phyloP scores from a whole-genome alignment of 92 coral and sea anemone genomes.

The Pocillopora meandrina region DNA sequence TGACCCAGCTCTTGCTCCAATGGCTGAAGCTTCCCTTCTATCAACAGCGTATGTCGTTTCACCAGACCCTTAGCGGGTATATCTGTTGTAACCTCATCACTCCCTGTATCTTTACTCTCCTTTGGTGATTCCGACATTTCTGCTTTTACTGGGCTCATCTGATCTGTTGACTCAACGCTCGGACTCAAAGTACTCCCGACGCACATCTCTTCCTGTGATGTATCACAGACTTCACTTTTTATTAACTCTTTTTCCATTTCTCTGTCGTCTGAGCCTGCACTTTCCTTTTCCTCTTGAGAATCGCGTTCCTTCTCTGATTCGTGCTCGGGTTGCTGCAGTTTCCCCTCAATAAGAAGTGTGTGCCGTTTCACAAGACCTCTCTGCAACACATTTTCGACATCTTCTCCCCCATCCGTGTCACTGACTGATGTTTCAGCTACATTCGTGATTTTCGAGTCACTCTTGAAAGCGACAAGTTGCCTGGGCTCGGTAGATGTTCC shows the following conservation, averaged over 20 bases:
- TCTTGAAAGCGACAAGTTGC: neutral
- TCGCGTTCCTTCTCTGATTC: neutral
- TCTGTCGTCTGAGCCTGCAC: no score
- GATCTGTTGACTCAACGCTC: neutral
- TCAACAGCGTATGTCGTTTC: slow-evolving; percentile 59
- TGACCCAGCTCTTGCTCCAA: slow-evolving; percentile 19
- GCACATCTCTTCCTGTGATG: neutral
- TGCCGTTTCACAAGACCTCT: slow-evolving; percentile 60
- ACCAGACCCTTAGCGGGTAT: slow-evolving; percentile 50
- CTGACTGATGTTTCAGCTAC: neutral
- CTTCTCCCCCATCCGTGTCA: neutral
- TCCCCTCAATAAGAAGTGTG: slow-evolving; percentile 55
- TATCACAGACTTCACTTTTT: neutral
- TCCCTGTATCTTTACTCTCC: slow-evolving; percentile 7
- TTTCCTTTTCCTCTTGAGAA: no score
- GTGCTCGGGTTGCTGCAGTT: slow-evolving; percentile 24
- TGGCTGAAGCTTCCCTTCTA: slow-evolving; percentile 55
- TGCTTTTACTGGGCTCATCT: neutral
- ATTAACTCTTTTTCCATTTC: neutral
- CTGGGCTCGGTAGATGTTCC: neutral
- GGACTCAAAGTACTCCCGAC: neutral
- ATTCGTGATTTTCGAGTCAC: neutral
- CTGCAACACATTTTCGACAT: slow-evolving; percentile 4
- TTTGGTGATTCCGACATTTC: neutral
- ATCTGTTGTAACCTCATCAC: slow-evolving; percentile 12